These are phyloP conservation scores for Hypena proboscidalis DNA, from an alignment of 2,888 invertebrate genomes.

Conservation along the genomic window DNA sequence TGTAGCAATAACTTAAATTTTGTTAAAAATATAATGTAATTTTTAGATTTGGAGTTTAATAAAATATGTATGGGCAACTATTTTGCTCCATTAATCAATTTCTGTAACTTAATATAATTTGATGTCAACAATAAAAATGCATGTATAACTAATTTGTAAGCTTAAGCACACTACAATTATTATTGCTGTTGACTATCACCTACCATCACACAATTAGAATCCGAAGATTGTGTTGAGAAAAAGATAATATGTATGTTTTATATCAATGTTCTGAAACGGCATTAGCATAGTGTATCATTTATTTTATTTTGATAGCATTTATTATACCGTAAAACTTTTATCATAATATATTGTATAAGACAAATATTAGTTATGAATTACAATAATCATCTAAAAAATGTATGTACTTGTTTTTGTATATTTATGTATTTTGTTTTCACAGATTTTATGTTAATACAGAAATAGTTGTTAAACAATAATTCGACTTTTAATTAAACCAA, in stretches of 20 bases:
- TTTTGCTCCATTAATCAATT: no score
- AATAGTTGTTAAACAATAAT: constrained; percentile 55
- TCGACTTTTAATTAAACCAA: constrained; percentile 37
- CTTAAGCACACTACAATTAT: no score
- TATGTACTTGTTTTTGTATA: constrained; percentile 46
- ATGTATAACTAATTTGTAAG: no score
- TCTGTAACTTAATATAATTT: no score
- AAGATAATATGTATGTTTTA: constrained; percentile 4
- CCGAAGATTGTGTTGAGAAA: no score
- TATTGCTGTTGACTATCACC: no score
- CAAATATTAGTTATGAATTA: constrained; percentile 34
- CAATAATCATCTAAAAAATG: constrained; percentile 24
- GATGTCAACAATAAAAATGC: no score
- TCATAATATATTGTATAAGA: constrained; percentile 37
- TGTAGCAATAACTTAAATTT: background rate
- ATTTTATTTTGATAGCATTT: constrained; percentile 50
- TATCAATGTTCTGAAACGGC: constrained; percentile 8
- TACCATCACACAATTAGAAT: no score
- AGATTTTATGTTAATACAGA: constrained; percentile 51
- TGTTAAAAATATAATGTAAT: background rate
- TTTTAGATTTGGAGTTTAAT: no score
- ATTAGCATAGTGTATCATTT: constrained; percentile 24
- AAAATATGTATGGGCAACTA: no score
- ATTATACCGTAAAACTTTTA: constrained; percentile 39
- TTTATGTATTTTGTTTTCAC: constrained; percentile 47